Evolutionary conservation across 2,113 vertebrate species (phyloP).

Genomic region (Eurypyga helias): DNA sequence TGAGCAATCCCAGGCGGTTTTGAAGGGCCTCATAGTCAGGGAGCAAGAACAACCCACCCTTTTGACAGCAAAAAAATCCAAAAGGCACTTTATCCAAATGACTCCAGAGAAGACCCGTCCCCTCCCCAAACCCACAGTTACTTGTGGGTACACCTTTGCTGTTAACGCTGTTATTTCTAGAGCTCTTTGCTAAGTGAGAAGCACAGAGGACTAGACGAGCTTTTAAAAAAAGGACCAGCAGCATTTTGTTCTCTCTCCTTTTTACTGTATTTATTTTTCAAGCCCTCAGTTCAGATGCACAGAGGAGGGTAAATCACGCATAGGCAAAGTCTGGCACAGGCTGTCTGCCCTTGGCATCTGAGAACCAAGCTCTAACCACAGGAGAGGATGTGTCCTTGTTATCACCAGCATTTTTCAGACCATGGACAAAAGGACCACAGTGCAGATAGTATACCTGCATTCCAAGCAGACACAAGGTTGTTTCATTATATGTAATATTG

Average conservation of each 20-base stretch:
- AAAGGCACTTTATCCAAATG: not conserved
- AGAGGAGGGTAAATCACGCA: not conserved
- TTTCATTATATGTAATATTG: not conserved
- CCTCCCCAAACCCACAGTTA: not conserved
- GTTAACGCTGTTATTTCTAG: not conserved
- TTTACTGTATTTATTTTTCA: slow-evolving; percentile 35
- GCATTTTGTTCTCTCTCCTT: slow-evolving; percentile 7
- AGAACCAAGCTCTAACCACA: not conserved
- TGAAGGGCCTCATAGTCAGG: not conserved
- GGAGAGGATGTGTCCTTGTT: not conserved
- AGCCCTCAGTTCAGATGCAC: not conserved
- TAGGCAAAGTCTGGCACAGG: not conserved
- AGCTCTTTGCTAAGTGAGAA: not conserved
- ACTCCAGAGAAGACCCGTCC: not conserved
- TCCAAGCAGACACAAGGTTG: not conserved
- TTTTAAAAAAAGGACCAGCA: not conserved
- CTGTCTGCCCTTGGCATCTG: not conserved
- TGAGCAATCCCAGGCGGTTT: not conserved
- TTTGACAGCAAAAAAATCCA: not conserved
- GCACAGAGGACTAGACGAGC: not conserved
- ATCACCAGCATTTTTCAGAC: not conserved
- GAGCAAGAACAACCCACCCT: not conserved
- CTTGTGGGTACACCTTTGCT: not conserved
- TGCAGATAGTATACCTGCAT: not conserved
- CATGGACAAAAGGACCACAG: not conserved